Conservation (phyloP, 1,140 invertebrate species). For the Drosophila parvula region DNA sequence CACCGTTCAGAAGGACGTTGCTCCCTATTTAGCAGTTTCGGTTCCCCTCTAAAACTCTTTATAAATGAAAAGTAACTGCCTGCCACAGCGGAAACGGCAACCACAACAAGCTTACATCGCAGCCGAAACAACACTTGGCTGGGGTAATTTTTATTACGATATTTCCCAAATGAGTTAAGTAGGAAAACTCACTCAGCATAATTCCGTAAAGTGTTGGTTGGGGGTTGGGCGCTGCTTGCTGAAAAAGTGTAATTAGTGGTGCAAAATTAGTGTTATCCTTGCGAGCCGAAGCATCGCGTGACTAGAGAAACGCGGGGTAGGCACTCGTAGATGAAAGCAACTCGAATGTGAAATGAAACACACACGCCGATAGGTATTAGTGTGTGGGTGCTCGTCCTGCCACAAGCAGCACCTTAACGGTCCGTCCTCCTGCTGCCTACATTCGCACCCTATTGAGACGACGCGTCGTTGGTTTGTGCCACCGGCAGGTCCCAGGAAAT, state of each 20-base stretch:
- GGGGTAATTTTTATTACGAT: constrained; percentile 57
- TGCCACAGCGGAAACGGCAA: constrained; percentile 6
- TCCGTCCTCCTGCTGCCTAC: not conserved
- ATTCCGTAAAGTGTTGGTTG: constrained; percentile 49
- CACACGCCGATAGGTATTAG: constrained; percentile 68
- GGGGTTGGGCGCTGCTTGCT: not conserved
- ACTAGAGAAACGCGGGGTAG: not conserved
- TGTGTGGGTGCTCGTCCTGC: constrained; percentile 29
- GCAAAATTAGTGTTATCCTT: constrained; percentile 71
- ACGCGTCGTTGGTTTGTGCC: not conserved
- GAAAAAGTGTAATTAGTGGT: constrained; percentile 74
- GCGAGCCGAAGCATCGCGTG: constrained; percentile 31
- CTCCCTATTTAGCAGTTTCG: not conserved
- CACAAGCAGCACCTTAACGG: not conserved
- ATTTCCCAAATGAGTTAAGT: constrained; percentile 72
- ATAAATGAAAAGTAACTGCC: constrained; percentile 26
- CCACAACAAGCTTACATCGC: not conserved
- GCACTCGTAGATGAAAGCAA: constrained; percentile 3
- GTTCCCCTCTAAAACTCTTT: not conserved
- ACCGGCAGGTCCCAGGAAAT: not conserved
- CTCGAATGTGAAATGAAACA: constrained; percentile 69
- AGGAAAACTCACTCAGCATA: constrained; percentile 65
- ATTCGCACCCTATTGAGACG: not conserved
- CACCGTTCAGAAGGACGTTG: constrained; percentile 1
- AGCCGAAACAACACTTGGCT: constrained; percentile 9